Evolutionary conservation across 2,113 vertebrate species (phyloP), one percentile per base, ranked within the genome.

Genomic region (Amblyornis subalaris): DNA sequence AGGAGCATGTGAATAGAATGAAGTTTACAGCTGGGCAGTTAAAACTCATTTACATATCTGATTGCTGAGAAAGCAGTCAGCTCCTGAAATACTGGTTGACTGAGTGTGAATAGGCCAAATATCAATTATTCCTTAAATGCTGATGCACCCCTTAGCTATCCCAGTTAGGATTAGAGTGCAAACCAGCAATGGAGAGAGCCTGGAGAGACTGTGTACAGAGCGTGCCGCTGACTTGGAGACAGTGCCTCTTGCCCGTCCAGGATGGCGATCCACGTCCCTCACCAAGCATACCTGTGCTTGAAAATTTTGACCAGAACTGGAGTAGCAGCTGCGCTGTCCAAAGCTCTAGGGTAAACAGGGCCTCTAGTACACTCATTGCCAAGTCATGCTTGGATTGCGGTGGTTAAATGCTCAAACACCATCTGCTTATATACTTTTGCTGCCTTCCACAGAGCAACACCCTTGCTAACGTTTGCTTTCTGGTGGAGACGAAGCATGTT

Each of bases 341-440:
- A 96, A 94, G 76, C 93, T 95, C 87, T 95, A 92, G 87, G 84
- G 93, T 95, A 95, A 94, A 94, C 87, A 93, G 78, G 91, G 66
- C 90, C 87, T 94, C 42, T 20, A 94, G 74, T 95, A 76, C 14
- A 64, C 57, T 95, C 91, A 91, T 85, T 95, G 91, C 95, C 95
- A 94, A 95, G 95, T 95, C 91, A 94, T 95, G 91, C 91, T 91
- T 94, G 81, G 85, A 91, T 91, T 91, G 50, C 3, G 10, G 74
- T 94, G 87, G 95, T 95, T 95, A 95, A 95, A 94, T 92, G 89
- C 74, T 96, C 93, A 96, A 88, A 94, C 94, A 85, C 95, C 94
- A 94, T 95, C 96, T 96, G 96, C 94, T 96, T 94, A 93, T 89
- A 88, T 65, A 85, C 62, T 95, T 77, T 94, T 89, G 54, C 89